phyloP scores from a whole-genome alignment of 1,140 invertebrate species.

The Pygmarrhopalites habei region DNA sequence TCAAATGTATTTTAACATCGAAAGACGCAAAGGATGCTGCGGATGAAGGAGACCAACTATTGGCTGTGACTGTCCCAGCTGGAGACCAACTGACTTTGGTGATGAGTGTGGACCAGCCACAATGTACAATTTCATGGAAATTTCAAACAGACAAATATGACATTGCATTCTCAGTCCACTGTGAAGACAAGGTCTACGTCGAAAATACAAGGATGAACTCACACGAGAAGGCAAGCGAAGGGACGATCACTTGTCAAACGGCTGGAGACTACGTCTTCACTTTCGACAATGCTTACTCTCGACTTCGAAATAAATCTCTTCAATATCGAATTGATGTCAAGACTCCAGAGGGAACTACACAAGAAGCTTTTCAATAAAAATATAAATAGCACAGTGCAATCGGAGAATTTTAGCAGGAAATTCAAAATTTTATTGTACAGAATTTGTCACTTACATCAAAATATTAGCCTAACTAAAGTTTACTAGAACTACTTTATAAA shows the following conservation, averaged over 20 bases:
- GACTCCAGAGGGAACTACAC: not conserved
- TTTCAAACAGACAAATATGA: not conserved
- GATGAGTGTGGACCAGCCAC: not conserved
- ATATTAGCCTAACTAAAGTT: no score
- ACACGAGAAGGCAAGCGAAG: not conserved
- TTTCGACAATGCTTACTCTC: not conserved
- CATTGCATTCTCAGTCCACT: not conserved
- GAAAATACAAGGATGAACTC: not conserved
- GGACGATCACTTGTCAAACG: not conserved
- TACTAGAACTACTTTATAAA: no score
- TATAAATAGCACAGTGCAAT: no score
- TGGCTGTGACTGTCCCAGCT: not conserved
- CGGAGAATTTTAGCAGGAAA: no score
- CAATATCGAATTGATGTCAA: not conserved
- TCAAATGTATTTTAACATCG: not conserved
- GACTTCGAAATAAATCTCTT: not conserved
- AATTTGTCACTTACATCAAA: no score
- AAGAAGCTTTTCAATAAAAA: no score
- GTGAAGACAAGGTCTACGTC: not conserved
- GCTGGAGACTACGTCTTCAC: not conserved
- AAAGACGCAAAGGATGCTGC: not conserved
- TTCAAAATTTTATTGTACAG: no score
- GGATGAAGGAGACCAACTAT: not conserved
- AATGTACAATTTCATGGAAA: not conserved
- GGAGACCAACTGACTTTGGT: not conserved